A percentile compares a stretch with the other conserved stretches of the same genome.
These are phyloP conservation scores for Cryptoleucopteryx plumbea DNA, from an alignment of 2,113 vertebrate genomes.

Conservation along the genomic window DNA sequence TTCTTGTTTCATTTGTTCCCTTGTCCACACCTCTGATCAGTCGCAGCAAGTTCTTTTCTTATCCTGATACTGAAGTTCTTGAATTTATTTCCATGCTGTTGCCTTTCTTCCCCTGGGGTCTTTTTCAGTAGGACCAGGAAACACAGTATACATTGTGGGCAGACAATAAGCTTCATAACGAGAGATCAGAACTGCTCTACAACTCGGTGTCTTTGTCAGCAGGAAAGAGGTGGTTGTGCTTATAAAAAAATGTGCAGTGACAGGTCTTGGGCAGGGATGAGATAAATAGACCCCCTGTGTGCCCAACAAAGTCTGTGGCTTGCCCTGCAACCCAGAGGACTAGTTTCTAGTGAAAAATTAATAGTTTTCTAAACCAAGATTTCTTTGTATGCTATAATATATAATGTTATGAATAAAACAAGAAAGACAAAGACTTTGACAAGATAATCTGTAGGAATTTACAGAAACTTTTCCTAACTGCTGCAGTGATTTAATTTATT, in stretches of 20 bases:
- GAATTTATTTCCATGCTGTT: background rate
- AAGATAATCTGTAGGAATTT: background rate
- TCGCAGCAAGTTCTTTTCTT: background rate
- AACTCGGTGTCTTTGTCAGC: background rate
- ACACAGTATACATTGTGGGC: background rate
- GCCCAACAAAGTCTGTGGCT: background rate
- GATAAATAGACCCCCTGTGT: background rate
- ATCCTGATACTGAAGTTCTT: background rate
- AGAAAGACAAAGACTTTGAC: background rate
- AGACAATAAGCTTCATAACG: background rate
- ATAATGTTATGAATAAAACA: background rate
- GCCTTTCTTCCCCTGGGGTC: background rate
- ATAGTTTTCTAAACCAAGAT: background rate
- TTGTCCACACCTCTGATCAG: background rate
- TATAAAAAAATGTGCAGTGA: background rate
- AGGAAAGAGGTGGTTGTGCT: background rate
- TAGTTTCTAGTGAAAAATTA: background rate
- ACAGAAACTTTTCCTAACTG: background rate
- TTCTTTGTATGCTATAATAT: background rate
- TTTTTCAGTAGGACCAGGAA: background rate
- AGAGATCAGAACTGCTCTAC: background rate
- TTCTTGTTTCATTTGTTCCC: slow-evolving; percentile 28
- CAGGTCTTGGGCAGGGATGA: background rate
- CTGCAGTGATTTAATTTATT: background rate
- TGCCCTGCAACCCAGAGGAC: background rate